phyloP scores from a whole-genome alignment of 1,140 invertebrate genomes.

The Saccostrea cuccullata region DNA sequence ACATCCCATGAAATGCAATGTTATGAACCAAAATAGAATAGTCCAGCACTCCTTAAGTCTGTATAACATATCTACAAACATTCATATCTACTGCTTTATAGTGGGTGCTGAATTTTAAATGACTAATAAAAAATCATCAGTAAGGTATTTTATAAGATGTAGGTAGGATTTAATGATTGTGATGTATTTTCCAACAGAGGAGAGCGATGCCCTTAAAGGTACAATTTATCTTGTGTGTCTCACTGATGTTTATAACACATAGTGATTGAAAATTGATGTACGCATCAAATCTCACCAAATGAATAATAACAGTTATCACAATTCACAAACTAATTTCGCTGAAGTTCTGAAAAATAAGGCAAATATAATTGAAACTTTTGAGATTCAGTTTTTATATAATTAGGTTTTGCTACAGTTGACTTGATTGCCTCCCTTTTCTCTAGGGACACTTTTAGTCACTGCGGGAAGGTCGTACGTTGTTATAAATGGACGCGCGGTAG shows the following conservation, averaged over 20 bases:
- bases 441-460: slow-evolving; percentile 40
- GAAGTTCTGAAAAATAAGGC: not conserved
- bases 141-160: not conserved
- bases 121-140: not conserved
- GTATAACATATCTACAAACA: not conserved
- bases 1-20: slow-evolving; percentile 11
- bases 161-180: not conserved
- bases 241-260: not conserved
- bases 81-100: not conserved
- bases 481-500: slow-evolving; percentile 48
- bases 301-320: not conserved
- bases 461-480: slow-evolving; percentile 46
- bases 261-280: not conserved
- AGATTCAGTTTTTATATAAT: not conserved
- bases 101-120: not conserved
- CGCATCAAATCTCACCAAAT: no score
- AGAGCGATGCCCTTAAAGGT: not conserved
- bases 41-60: not conserved
- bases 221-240: not conserved
- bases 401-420: not conserved
- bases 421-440: slow-evolving; percentile 42
- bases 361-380: not conserved
- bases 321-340: not conserved
- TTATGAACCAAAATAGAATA: not conserved
- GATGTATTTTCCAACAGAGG: not conserved